Evolutionary conservation across 2,888 invertebrate species (phyloP), one percentile per base, ranked within the genome.

Genomic region (Harmothoe impar): DNA sequence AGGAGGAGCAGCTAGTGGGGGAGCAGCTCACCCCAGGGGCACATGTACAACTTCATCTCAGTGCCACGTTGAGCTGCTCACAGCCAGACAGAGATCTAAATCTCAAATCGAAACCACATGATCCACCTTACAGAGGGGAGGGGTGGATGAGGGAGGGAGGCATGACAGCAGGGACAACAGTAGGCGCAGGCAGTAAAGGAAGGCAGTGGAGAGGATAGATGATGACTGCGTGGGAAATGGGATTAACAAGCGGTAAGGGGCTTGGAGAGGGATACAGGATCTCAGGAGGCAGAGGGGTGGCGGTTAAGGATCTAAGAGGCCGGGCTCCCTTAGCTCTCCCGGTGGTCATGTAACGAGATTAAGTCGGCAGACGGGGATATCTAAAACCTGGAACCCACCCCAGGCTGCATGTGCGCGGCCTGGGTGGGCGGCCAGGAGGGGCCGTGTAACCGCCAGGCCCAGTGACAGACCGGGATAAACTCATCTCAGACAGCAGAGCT

Each of bases 21-120:
- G 62, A 25, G 62, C n/a, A 12, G 62, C 62, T 25, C 62, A n/a
- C 62, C 25, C 62, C 62, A 23, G 62, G 62, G 62, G 31, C 77
- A 25, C 29, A 31, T 31, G 31, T 25, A 25, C 17, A 25, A 17
- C 29, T 31, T 77, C 77, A 77, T 77, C 29, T 25, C 31, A 77
- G 31, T 77, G 77, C 31, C 77, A 77, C 77, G 29, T 25, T 25
- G 31, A 77, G 77, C 77, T 77, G 77, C 77, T 77, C 77, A 77
- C 29, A n/a, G 77, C 1, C 77, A 77, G 29, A n/a, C 77, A 17
- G 10, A 29, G 31, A 77, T 77, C 77, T 77, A 31, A 25, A 77
- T 77, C 77, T n/a, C 77, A 84, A 84, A 84, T 84, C 84, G 0
- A 43, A 84, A 84, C 84, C 84, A 84, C 51, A 84, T 84, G 84